Evolutionary conservation across 2,113 vertebrate genomes (phyloP).

Genomic region (Ictalurus furcatus): DNA sequence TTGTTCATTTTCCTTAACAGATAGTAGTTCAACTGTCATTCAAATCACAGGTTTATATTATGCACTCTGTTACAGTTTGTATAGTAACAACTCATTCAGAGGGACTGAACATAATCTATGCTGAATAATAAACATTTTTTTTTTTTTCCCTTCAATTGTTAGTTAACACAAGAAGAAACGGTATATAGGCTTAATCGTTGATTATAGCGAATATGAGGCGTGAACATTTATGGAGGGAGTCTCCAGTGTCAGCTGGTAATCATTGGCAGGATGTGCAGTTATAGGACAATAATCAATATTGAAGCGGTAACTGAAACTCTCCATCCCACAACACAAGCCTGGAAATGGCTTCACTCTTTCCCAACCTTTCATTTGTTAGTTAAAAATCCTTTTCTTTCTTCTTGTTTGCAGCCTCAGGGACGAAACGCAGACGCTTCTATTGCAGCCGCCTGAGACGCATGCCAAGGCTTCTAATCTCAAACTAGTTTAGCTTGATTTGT

Average conservation of each 20-base stretch:
- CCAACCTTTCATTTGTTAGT: not conserved
- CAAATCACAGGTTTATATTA: not conserved
- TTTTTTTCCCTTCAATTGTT: not conserved
- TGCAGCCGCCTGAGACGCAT: slow-evolving; percentile 79
- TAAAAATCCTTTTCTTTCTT: not conserved
- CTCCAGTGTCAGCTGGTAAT: not conserved
- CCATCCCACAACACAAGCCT: not conserved
- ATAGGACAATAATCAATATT: not conserved
- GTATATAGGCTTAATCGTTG: too few species aligned
- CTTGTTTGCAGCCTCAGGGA: slow-evolving; percentile 85
- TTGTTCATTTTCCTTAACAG: not conserved
- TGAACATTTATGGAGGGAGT: not conserved
- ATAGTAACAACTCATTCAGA: not conserved
- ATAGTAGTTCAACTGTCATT: not conserved
- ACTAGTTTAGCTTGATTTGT: not conserved
- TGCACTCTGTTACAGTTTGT: not conserved
- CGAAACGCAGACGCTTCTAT: slow-evolving; percentile 86
- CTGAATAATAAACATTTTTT: not conserved
- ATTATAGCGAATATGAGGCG: too few species aligned
- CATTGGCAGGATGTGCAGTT: not conserved
- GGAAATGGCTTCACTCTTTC: not conserved
- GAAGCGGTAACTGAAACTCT: not conserved
- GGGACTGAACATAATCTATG: not conserved
- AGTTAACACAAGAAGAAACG: not conserved
- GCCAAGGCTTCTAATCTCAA: not conserved